Evolutionary conservation across 2,888 invertebrate species (phyloP).

Genomic region (Clusia tigrina): DNA sequence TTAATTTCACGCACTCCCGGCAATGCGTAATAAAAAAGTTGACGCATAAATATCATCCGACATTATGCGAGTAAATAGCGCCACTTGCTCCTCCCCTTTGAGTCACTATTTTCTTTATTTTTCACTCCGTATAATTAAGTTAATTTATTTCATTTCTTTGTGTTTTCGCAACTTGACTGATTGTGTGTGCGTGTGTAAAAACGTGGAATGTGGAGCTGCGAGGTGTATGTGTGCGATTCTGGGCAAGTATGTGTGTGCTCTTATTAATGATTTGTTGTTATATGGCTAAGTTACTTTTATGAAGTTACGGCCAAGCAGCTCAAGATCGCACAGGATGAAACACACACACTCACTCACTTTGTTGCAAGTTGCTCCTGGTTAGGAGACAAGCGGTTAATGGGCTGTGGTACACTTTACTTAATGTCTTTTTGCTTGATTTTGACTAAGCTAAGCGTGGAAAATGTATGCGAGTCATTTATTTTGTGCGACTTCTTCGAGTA

Average conservation of each 20-base stretch:
- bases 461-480: background rate
- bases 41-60: no score
- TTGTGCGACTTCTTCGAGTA: no score
- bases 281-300: background rate
- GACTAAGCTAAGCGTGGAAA: background rate
- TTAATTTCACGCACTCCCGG: no score
- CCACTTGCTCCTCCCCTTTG: no score
- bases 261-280: background rate
- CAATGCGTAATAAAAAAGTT: no score
- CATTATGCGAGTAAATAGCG: no score
- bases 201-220: no score
- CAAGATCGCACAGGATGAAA: no score
- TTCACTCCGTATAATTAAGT: background rate
- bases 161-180: background rate
- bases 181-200: background rate
- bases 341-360: no score
- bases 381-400: background rate
- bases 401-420: background rate
- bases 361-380: background rate
- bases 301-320: background rate
- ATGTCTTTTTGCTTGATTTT: background rate
- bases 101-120: background rate
- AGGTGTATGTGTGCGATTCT: background rate
- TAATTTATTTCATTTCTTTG: conserved; percentile 7
- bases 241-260: conserved; percentile 1